Conservation (phyloP, 2,113 vertebrate species). For the Montifringilla adamsi region DNA sequence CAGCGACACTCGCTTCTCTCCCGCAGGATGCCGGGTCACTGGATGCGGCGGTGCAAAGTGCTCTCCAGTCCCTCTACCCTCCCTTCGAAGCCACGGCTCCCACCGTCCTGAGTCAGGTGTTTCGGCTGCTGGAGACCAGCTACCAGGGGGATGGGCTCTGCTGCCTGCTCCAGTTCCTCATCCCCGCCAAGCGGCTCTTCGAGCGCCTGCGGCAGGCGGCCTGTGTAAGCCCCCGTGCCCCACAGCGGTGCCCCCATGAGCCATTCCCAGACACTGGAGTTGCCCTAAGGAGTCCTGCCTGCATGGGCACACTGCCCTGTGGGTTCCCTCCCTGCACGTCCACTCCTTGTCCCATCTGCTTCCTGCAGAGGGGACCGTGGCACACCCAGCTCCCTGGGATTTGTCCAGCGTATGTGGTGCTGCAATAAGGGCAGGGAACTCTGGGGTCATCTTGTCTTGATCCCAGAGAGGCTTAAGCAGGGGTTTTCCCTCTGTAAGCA, state of each 20-base stretch:
- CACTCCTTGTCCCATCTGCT: neutral
- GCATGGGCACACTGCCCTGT: fast-evolving
- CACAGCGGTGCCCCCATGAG: neutral
- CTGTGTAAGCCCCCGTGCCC: constrained; percentile 79
- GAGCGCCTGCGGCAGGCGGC: constrained; percentile 89
- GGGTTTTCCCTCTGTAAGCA: neutral
- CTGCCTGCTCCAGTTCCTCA: constrained; percentile 91
- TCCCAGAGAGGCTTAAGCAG: neutral
- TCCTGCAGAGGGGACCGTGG: fast-evolving
- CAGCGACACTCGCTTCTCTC: neutral
- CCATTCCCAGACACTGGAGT: fast-evolving
- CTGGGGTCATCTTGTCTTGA: neutral
- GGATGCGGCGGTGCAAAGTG: constrained; percentile 86
- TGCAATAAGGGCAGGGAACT: fast-evolving
- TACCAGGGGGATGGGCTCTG: constrained; percentile 87
- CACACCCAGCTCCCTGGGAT: neutral
- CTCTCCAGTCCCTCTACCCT: constrained; percentile 85
- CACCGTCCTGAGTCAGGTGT: constrained; percentile 89
- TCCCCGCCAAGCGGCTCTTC: constrained; percentile 90
- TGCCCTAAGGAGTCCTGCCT: neutral
- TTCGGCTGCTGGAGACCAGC: constrained; percentile 86
- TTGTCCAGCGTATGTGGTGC: fast-evolving
- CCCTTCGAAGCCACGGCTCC: constrained; percentile 91
- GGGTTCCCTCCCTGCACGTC: fast-evolving
- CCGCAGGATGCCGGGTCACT: constrained; percentile 83